Conservation (phyloP, 1,140 invertebrate genomes). For the Cephus cinctus region DNA sequence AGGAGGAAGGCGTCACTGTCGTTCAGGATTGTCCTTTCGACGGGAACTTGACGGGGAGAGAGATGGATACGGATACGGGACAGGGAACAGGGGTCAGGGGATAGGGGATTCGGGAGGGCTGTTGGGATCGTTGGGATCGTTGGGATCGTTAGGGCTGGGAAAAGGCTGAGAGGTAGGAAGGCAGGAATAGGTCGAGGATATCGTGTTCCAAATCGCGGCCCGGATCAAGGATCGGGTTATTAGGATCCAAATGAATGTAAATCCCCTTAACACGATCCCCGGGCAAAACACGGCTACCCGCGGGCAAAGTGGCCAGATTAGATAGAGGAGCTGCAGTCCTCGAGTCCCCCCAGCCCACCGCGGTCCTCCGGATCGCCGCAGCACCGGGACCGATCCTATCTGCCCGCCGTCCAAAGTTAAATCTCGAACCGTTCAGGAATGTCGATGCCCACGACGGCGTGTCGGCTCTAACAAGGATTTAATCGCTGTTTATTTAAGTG, state of each 20-base stretch:
- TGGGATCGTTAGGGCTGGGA: too few relatives aligned
- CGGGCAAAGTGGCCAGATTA: conserved; percentile 51
- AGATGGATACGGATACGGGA: conserved; percentile 19
- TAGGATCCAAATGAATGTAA: conserved; percentile 58
- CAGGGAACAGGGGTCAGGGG: too few relatives aligned
- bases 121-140: too few relatives aligned
- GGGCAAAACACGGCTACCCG: conserved; percentile 56
- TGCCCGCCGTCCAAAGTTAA: too few relatives aligned
- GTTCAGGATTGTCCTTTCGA: too few relatives aligned
- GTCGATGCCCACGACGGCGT: conserved; percentile 2
- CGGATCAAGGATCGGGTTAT: conserved; percentile 56
- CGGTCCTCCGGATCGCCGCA: conserved; percentile 18
- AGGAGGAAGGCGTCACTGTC: background rate
- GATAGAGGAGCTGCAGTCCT: too few relatives aligned
- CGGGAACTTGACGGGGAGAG: background rate
- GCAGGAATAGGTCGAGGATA: conserved; percentile 31
- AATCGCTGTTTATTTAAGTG: conserved; percentile 14
- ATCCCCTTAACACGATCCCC: conserved; percentile 58
- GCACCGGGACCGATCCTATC: conserved; percentile 34
- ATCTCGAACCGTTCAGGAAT: background rate
- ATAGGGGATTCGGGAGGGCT: too few relatives aligned
- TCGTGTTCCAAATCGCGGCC: conserved; percentile 53
- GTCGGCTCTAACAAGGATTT: conserved; percentile 10
- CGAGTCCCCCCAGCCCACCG: too few relatives aligned
- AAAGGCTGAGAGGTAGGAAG: conserved; percentile 4